Conservation (phyloP, 2,888 invertebrate species). For the Hirtodrosophila histrioides region DNA sequence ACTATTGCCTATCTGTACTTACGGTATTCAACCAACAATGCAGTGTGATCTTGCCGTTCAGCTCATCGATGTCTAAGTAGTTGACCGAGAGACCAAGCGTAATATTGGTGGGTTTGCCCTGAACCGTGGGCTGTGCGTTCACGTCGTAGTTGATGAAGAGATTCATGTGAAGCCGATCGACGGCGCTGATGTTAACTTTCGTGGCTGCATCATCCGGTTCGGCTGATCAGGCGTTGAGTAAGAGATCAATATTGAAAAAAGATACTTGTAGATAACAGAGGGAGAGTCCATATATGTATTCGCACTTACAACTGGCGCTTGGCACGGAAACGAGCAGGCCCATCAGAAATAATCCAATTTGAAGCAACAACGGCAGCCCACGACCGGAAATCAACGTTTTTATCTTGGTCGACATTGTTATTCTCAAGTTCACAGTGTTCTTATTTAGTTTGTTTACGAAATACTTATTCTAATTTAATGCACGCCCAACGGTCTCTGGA, state of each 20-base stretch:
- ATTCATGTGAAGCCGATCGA: constrained; percentile 79
- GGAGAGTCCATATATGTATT: not conserved
- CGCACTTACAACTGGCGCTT: constrained; percentile 69
- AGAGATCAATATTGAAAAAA: not conserved
- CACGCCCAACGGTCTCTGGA: constrained; percentile 44
- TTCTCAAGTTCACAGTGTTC: constrained; percentile 52
- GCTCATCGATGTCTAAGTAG: constrained; percentile 89
- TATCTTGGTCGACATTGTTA: constrained; percentile 71
- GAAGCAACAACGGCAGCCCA: constrained; percentile 35
- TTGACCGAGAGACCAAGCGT: constrained; percentile 86
- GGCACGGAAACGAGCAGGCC: constrained; percentile 58
- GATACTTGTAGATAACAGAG: too few species aligned
- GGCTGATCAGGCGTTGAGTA: constrained; percentile 23
- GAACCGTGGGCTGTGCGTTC: constrained; percentile 78
- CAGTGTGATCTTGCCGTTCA: constrained; percentile 86
- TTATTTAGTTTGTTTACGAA: constrained; percentile 10
- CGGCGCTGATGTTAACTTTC: constrained; percentile 55
- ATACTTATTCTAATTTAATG: constrained; percentile 38
- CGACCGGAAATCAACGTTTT: constrained; percentile 77
- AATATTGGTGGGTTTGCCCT: constrained; percentile 72
- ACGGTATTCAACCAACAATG: constrained; percentile 88
- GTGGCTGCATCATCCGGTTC: constrained; percentile 4
- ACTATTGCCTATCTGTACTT: constrained; percentile 45
- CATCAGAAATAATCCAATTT: constrained; percentile 35
- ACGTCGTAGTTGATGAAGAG: constrained; percentile 85